Conservation (phyloP, 2,797 vertebrate genomes). For the Phoeniculus purpureus region DNA sequence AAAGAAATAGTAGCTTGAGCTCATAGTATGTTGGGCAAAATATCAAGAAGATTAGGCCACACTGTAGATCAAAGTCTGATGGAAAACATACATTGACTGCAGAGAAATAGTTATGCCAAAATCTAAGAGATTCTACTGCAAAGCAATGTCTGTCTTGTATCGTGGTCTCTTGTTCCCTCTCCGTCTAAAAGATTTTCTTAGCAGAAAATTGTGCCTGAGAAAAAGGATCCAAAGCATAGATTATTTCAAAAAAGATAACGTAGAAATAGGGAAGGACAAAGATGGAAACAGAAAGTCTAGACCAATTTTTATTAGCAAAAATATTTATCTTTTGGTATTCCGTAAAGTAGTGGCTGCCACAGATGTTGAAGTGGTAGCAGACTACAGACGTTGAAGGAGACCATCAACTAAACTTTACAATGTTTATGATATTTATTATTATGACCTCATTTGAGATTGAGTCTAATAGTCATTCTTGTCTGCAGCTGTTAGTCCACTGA, state of each 20-base stretch:
- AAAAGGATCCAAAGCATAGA: not conserved
- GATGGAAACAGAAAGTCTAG: not conserved
- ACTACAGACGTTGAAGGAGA: not conserved
- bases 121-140: constrained; percentile 43
- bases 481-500: constrained; percentile 5
- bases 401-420: not conserved
- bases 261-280: not conserved
- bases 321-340: not conserved
- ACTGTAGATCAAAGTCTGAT: constrained; percentile 54
- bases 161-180: not conserved
- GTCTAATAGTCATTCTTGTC: not conserved
- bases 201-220: not conserved
- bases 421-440: constrained; percentile 26
- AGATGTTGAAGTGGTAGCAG: not conserved
- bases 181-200: not conserved
- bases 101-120: constrained; percentile 44
- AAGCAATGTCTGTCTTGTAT: constrained; percentile 50
- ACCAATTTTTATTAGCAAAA: not conserved
- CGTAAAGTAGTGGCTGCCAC: not conserved
- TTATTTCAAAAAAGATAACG: not conserved
- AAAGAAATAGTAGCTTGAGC: constrained; percentile 72
- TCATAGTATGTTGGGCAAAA: constrained; percentile 65
- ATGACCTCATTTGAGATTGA: constrained; percentile 40
- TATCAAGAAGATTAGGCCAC: constrained; percentile 72
- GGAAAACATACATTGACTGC: constrained; percentile 67